Percentiles rank a stretch among this genome's conserved stretches.
Evolutionary conservation across 2,113 vertebrate genomes (phyloP).

Genomic region (Hippocampus guttulatus): DNA sequence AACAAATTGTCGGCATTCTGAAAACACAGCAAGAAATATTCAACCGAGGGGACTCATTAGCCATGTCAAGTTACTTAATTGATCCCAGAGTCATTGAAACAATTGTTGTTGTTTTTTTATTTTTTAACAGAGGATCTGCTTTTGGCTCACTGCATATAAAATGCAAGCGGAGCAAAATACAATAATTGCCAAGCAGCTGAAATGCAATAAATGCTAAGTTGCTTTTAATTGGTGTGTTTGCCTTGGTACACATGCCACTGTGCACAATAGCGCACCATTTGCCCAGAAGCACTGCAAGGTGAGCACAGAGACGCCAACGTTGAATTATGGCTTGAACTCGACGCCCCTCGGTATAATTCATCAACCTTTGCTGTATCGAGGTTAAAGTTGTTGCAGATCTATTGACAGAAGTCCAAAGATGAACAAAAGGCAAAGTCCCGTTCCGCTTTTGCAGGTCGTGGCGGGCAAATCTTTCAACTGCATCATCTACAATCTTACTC

Average conservation of each 20-base stretch:
- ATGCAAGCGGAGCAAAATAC: constrained; percentile 38
- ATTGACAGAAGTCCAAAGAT: constrained; percentile 31
- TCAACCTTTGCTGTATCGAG: constrained; percentile 24
- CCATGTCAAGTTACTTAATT: constrained; percentile 48
- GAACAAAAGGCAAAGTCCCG: constrained; percentile 4
- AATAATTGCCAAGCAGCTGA: constrained; percentile 42
- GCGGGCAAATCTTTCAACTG: neutral
- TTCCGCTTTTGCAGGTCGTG: neutral
- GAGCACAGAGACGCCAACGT: constrained; percentile 17
- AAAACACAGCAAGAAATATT: constrained; percentile 40
- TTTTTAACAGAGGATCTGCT: neutral
- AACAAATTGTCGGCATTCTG: constrained; percentile 46
- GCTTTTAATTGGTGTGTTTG: constrained; percentile 43
- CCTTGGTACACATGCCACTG: constrained; percentile 21
- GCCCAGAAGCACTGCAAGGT: constrained; percentile 21
- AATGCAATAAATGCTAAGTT: constrained; percentile 29
- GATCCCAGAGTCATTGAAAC: constrained; percentile 47
- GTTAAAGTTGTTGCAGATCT: constrained; percentile 8
- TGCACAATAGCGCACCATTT: constrained; percentile 25
- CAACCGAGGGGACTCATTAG: constrained; percentile 43
- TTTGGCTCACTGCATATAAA: constrained; percentile 28
- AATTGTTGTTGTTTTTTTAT: constrained; percentile 5
- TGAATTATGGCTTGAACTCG: constrained; percentile 26
- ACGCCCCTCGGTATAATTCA: constrained; percentile 34
- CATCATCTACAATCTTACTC: neutral